These are phyloP conservation scores for Virgularia gustaviana DNA, from an alignment of 92 coral and sea anemone genomes.

Conservation along the genomic window DNA sequence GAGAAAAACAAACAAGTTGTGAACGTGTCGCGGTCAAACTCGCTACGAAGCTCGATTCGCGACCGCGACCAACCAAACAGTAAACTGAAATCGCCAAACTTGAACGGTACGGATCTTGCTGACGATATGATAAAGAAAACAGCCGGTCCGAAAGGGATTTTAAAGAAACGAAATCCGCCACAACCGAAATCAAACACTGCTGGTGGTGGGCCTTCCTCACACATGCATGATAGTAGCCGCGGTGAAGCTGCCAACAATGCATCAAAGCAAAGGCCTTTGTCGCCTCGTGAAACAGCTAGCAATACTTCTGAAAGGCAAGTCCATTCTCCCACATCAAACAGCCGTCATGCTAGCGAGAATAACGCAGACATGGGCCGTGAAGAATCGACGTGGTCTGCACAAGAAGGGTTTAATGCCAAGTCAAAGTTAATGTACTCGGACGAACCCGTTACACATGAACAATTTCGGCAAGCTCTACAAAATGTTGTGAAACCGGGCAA, in stretches of 20 bases:
- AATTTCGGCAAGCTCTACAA: conserved; percentile 85
- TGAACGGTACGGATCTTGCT: conserved; percentile 1
- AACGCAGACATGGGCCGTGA: not conserved
- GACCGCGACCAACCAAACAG: conserved; percentile 43
- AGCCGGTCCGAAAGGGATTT: conserved; percentile 8
- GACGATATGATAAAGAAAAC: not conserved
- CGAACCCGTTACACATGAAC: conserved; percentile 88
- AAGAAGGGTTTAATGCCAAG: conserved; percentile 52
- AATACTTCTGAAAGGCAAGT: not conserved
- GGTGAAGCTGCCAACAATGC: conserved; percentile 8
- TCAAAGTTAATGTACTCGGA: conserved; percentile 91
- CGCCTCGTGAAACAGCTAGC: conserved; percentile 5
- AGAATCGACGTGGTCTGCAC: not conserved
- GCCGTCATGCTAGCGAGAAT: not conserved
- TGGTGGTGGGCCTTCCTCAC: not conserved
- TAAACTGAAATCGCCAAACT: conserved; percentile 13
- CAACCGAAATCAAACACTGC: no score
- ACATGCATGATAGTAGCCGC: not conserved
- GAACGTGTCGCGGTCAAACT: conserved; percentile 90
- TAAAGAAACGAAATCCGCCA: conserved; percentile 14
- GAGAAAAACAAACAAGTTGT: conserved; percentile 51
- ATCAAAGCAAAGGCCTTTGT: conserved; percentile 7
- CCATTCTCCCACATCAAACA: not conserved
- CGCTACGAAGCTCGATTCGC: conserved; percentile 86
- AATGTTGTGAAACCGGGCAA: conserved; percentile 76